A percentile compares a stretch with the other conserved stretches of the same genome.
Evolutionary conservation across 92 coral and sea anemone species (phyloP).

Genomic region (Siderastrea siderea): DNA sequence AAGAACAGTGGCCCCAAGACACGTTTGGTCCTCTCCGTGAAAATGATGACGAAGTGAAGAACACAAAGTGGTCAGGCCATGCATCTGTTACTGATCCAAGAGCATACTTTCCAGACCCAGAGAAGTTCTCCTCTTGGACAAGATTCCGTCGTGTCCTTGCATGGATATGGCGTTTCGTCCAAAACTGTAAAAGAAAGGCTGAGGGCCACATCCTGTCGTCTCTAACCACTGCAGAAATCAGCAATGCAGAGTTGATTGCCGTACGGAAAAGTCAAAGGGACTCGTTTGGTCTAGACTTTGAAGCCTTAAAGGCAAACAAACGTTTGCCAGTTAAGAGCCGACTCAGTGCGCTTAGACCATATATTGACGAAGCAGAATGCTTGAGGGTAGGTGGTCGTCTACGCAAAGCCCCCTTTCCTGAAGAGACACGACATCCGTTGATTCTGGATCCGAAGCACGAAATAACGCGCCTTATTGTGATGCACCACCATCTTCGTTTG

Average conservation of each 20-base stretch:
- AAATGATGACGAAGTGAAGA: slow-evolving; percentile 46
- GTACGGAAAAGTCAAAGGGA: slow-evolving; percentile 34
- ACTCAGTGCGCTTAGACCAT: slow-evolving; percentile 46
- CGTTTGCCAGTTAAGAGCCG: not conserved
- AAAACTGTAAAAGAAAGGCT: slow-evolving; percentile 42
- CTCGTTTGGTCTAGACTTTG: slow-evolving; percentile 26
- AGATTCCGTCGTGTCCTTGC: slow-evolving; percentile 61
- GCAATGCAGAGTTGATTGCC: slow-evolving; percentile 39
- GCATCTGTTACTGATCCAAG: not conserved
- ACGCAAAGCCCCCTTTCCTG: slow-evolving; percentile 62
- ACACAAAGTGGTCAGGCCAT: slow-evolving; percentile 33
- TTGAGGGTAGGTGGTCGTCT: slow-evolving; percentile 69
- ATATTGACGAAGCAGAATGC: slow-evolving; percentile 31
- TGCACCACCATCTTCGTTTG: slow-evolving; percentile 36
- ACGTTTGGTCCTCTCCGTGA: not conserved
- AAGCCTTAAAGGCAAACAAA: slow-evolving; percentile 20
- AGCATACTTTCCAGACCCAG: slow-evolving; percentile 50
- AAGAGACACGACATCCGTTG: slow-evolving; percentile 49
- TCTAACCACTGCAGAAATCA: slow-evolving; percentile 43
- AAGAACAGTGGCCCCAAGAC: not conserved
- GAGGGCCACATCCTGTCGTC: slow-evolving; percentile 13
- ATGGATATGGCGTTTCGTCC: slow-evolving; percentile 71
- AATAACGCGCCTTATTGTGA: slow-evolving; percentile 51
- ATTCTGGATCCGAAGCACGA: slow-evolving; percentile 61
- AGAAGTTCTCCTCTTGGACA: slow-evolving; percentile 76